Percentiles rank a stretch among this genome's conserved stretches.
Conservation (phyloP, 2,888 invertebrate species). For the Pseudococcus longispinus region DNA sequence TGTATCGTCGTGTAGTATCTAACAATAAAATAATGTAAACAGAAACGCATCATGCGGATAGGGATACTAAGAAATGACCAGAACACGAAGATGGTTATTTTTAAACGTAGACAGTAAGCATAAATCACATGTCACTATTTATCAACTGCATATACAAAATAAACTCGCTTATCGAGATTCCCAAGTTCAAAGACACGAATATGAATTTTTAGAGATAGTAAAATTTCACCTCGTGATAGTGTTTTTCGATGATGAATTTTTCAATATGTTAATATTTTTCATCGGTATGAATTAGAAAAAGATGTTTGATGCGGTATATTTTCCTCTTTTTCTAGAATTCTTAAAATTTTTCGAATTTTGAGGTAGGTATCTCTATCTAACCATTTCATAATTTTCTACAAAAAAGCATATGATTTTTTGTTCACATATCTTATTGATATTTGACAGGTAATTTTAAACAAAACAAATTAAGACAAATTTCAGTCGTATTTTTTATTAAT, state of each 20-base stretch:
- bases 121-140: constrained; percentile 3
- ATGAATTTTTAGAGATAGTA: neutral
- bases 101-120: constrained; percentile 6
- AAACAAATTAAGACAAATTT: too few species aligned
- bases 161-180: neutral
- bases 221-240: neutral
- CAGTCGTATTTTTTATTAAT: too few species aligned
- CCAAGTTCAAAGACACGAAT: neutral
- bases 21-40: neutral
- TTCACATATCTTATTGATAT: too few species aligned
- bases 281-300: neutral
- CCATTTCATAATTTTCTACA: too few species aligned
- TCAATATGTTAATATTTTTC: neutral
- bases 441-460: too few species aligned
- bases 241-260: neutral
- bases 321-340: too few species aligned
- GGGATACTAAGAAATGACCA: neutral
- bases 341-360: too few species aligned
- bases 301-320: too few species aligned
- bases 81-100: neutral
- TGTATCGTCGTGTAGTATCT: too few species aligned
- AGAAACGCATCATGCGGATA: neutral
- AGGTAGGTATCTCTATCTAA: too few species aligned
- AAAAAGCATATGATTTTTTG: too few species aligned
- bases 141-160: constrained; percentile 16